A percentile compares a stretch with the other conserved stretches of the same genome.
Evolutionary conservation across 2,113 vertebrate species (phyloP).

Genomic region (Sylvilagus bachmani): DNA sequence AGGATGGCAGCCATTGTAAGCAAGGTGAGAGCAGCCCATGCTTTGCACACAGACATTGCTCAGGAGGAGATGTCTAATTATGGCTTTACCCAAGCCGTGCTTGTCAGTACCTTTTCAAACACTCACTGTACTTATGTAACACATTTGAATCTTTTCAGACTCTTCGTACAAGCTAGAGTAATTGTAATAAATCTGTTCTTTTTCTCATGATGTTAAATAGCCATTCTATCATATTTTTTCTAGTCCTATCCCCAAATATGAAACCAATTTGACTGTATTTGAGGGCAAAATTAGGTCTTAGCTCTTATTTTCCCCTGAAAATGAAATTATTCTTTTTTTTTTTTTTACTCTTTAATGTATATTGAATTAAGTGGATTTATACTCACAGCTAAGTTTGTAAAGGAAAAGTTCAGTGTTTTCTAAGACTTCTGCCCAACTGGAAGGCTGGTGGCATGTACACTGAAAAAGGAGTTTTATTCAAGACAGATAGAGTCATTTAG

Average conservation of each 20-base stretch:
- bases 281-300: neutral
- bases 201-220: neutral
- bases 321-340: neutral
- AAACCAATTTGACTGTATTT: neutral
- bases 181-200: constrained; percentile 21
- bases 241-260: neutral
- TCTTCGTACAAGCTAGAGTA: neutral
- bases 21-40: neutral
- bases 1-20: neutral
- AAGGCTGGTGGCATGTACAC: neutral
- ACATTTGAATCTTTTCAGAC: neutral
- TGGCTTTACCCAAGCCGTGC: neutral
- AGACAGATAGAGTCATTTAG: constrained; percentile 42
- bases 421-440: neutral
- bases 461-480: constrained; percentile 15
- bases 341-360: neutral
- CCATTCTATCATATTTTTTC: neutral
- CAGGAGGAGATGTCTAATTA: neutral
- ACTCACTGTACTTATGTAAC: neutral
- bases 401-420: neutral
- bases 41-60: neutral
- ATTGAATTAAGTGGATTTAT: constrained; percentile 6
- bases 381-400: neutral
- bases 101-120: neutral
- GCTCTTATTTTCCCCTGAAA: constrained; percentile 1